These are phyloP conservation scores for Barypeithes pellucidus DNA, from an alignment of 2,888 invertebrate genomes.

Conservation along the genomic window DNA sequence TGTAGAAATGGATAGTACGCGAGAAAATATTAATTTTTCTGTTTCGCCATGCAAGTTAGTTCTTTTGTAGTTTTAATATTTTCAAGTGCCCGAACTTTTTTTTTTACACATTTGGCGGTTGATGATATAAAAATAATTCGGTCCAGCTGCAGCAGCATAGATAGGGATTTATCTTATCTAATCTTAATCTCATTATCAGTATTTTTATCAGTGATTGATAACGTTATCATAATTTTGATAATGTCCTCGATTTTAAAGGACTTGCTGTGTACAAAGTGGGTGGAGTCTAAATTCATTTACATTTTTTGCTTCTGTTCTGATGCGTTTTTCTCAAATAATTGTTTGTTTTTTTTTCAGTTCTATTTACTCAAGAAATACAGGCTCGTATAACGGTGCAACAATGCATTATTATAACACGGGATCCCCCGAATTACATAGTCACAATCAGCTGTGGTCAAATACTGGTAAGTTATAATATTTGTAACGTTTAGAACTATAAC, in stretches of 20 bases:
- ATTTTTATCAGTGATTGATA: constrained; percentile 39
- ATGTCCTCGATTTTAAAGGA: constrained; percentile 58
- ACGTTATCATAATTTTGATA: constrained; percentile 53
- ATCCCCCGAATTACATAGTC: constrained; percentile 65
- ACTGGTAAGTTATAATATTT: constrained; percentile 62
- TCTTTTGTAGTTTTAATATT: constrained; percentile 46
- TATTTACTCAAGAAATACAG: constrained; percentile 63
- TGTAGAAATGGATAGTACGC: constrained; percentile 41
- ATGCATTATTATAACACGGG: constrained; percentile 65
- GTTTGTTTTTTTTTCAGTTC: constrained; percentile 61
- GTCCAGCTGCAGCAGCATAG: constrained; percentile 14
- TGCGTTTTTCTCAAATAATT: constrained; percentile 25
- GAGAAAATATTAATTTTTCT: constrained; percentile 60
- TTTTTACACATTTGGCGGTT: constrained; percentile 20
- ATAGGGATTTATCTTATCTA: constrained; percentile 31
- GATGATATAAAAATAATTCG: neutral
- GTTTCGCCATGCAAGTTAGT: constrained; percentile 62
- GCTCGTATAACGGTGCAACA: constrained; percentile 61
- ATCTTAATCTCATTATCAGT: constrained; percentile 37
- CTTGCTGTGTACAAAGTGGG: constrained; percentile 59
- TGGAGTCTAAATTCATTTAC: constrained; percentile 45
- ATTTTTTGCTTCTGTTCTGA: constrained; percentile 41
- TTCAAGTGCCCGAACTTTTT: constrained; percentile 38
- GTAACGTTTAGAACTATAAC: neutral
- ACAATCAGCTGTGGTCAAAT: constrained; percentile 65